These are phyloP conservation scores for Valencia hispanica DNA, from an alignment of 2,797 vertebrate species.

Conservation along the genomic window DNA sequence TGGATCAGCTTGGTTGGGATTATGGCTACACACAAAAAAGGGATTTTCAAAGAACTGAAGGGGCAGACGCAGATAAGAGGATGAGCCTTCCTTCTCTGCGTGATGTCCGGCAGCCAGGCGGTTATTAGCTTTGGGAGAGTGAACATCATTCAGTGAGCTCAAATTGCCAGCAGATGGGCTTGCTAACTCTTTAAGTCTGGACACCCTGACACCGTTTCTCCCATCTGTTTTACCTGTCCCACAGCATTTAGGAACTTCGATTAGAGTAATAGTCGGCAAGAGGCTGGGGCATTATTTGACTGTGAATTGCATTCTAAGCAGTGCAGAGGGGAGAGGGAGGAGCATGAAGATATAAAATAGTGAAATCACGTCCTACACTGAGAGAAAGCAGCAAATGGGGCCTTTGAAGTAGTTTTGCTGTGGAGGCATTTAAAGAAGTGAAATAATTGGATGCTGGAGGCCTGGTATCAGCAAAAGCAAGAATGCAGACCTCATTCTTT, in stretches of 20 bases:
- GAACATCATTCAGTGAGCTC: conserved; percentile 50
- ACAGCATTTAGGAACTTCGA: conserved; percentile 50
- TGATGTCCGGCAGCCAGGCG: conserved; percentile 42
- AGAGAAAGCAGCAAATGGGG: conserved; percentile 41
- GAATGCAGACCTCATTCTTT: conserved; percentile 52
- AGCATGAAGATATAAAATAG: conserved; percentile 49
- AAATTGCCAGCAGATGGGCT: conserved; percentile 47
- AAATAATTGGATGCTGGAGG: conserved; percentile 70
- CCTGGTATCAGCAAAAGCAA: conserved; percentile 61
- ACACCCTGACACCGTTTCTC: conserved; percentile 30
- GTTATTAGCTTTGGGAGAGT: conserved; percentile 47
- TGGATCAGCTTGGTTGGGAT: conserved; percentile 41
- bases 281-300: conserved; percentile 48
- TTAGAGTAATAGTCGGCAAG: conserved; percentile 48
- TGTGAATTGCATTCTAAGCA: conserved; percentile 51
- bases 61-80: conserved; percentile 45
- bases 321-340: conserved; percentile 28
- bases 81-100: conserved; percentile 25
- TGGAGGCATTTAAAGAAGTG: conserved; percentile 61
- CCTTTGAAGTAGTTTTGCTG: conserved; percentile 65
- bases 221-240: conserved; percentile 53
- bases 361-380: conserved; percentile 56
- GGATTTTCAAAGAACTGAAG: conserved; percentile 55
- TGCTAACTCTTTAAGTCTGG: conserved; percentile 41
- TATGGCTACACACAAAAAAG: conserved; percentile 47